phyloP scores from a whole-genome alignment of 2,888 invertebrate genomes.

The Drosophila paramelanica region DNA sequence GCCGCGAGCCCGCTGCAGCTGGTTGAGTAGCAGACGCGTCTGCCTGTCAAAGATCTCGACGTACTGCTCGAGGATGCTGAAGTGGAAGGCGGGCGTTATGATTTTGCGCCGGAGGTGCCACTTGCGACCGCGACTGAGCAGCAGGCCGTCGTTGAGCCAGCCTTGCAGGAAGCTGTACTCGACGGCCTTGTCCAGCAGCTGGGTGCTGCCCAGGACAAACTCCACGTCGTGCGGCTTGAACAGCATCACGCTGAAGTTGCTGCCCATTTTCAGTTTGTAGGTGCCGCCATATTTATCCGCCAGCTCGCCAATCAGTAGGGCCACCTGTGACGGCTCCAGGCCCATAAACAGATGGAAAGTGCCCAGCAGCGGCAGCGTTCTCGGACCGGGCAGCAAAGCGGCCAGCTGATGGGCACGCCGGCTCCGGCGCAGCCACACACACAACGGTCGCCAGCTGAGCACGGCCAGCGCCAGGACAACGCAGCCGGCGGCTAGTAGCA shows the following conservation, averaged over 20 bases:
- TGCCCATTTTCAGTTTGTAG: slow-evolving; percentile 65
- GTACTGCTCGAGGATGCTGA: slow-evolving; percentile 90
- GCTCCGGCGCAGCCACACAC: slow-evolving; percentile 31
- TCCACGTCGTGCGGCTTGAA: slow-evolving; percentile 70
- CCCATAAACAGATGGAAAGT: slow-evolving; percentile 85
- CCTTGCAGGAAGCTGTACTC: slow-evolving; percentile 85
- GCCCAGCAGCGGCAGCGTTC: slow-evolving; percentile 86
- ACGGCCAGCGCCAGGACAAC: slow-evolving; percentile 22
- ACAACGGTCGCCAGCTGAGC: slow-evolving; percentile 20
- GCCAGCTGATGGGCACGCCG: slow-evolving; percentile 45
- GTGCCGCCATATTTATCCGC: slow-evolving; percentile 45
- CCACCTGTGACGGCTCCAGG: slow-evolving; percentile 82
- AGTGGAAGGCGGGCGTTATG: slow-evolving; percentile 92
- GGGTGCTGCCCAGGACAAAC: slow-evolving; percentile 79
- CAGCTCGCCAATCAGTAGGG: slow-evolving; percentile 33
- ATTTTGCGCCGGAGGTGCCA: slow-evolving; percentile 88
- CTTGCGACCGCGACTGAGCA: slow-evolving; percentile 85
- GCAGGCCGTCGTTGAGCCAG: slow-evolving; percentile 87
- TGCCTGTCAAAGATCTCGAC: slow-evolving; percentile 89
- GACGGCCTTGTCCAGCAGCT: slow-evolving; percentile 86
- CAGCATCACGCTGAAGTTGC: slow-evolving; percentile 68
- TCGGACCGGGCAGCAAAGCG: slow-evolving; percentile 73
- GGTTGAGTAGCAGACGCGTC: slow-evolving; percentile 86
- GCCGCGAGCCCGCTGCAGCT: slow-evolving; percentile 85
- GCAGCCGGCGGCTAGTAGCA: slow-evolving; percentile 19